phyloP scores from a whole-genome alignment of 2,888 invertebrate species.

The Mylabris sibirica region DNA sequence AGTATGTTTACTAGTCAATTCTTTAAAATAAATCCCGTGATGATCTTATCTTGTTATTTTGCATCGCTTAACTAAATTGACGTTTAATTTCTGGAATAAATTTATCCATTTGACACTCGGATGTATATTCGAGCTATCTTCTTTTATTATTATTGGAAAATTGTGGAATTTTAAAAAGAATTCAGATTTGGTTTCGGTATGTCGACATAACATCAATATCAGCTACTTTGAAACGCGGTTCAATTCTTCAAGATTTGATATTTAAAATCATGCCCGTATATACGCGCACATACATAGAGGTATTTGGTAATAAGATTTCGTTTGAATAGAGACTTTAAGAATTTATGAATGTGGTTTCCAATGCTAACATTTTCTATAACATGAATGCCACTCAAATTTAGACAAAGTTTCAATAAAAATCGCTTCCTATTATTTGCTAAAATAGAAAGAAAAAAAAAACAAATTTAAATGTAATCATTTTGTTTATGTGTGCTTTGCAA shows the following conservation, averaged over 20 bases:
- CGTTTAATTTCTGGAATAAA: neutral
- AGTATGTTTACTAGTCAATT: neutral
- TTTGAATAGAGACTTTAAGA: neutral
- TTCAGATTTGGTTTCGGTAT: neutral
- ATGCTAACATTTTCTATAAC: neutral
- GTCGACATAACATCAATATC: slow-evolving; percentile 3
- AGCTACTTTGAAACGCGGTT: neutral
- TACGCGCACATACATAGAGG: neutral
- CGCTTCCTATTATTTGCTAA: neutral
- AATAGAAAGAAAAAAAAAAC: neutral
- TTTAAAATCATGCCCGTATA: neutral
- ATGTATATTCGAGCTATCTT: neutral
- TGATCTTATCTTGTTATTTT: neutral
- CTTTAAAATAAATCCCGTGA: too few relatives aligned
- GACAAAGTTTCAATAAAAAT: neutral
- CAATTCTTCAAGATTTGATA: neutral
- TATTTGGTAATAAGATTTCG: neutral
- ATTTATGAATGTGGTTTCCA: slow-evolving; percentile 5
- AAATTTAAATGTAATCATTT: neutral
- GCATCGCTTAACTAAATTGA: neutral
- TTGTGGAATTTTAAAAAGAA: neutral
- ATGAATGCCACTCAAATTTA: neutral
- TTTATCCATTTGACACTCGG: neutral
- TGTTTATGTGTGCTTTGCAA: neutral
- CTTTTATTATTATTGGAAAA: neutral